These are phyloP conservation scores for Strix uralensis DNA, from an alignment of 2,113 vertebrate species.

Conservation along the genomic window DNA sequence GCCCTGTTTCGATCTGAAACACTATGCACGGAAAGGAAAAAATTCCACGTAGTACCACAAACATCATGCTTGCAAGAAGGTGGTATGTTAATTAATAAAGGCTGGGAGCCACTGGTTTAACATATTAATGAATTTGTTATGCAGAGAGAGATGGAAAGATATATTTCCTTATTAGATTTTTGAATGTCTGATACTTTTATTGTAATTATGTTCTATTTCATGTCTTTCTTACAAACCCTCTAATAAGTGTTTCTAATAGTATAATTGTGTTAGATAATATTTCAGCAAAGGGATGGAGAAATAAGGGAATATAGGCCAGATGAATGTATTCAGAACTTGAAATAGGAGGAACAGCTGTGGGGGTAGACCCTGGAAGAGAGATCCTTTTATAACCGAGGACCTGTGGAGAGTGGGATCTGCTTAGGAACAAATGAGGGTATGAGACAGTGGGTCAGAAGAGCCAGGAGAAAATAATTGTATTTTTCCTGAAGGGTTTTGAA, in stretches of 20 bases:
- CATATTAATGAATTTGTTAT: slow-evolving; percentile 31
- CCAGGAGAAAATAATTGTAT: not conserved
- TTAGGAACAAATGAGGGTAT: not conserved
- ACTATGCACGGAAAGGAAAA: not conserved
- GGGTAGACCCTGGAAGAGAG: not conserved
- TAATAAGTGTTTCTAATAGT: not conserved
- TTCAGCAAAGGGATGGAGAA: not conserved
- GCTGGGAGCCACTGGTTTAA: slow-evolving; percentile 36
- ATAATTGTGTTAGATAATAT: not conserved
- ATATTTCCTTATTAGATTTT: slow-evolving; percentile 14
- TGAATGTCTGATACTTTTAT: slow-evolving; percentile 16
- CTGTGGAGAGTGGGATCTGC: not conserved
- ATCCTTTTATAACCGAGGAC: not conserved
- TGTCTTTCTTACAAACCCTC: not conserved
- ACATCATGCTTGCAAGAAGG: not conserved
- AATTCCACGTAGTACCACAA: not conserved
- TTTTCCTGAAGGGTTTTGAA: not conserved
- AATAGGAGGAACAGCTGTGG: not conserved
- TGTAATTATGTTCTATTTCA: not conserved
- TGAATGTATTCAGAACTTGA: not conserved
- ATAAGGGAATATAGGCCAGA: not conserved
- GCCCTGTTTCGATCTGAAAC: not conserved
- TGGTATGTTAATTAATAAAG: slow-evolving; percentile 61
- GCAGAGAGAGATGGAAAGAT: slow-evolving; percentile 31
- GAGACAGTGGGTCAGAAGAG: not conserved